A percentile compares a stretch with the other conserved stretches of the same genome.
Evolutionary conservation across 2,113 vertebrate species (phyloP).

Genomic region (Leucosticte australis): DNA sequence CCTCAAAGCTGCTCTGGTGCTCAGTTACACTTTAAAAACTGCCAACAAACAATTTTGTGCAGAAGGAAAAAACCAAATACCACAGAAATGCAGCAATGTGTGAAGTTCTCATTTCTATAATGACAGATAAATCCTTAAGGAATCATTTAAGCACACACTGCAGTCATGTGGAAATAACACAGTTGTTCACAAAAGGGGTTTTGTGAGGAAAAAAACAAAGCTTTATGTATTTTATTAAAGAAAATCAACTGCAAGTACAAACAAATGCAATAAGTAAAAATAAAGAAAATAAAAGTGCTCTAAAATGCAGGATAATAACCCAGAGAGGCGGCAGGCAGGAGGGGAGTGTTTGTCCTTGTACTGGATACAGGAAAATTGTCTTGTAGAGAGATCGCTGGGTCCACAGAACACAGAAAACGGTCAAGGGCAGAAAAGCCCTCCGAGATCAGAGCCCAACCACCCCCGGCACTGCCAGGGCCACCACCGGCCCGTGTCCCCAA

Average conservation of each 20-base stretch:
- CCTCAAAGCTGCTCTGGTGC: background rate
- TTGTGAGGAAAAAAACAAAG: background rate
- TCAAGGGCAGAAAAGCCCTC: background rate
- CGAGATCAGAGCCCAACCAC: background rate
- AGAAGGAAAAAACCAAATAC: background rate
- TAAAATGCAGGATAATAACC: background rate
- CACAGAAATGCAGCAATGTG: constrained; percentile 68
- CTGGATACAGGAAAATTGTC: background rate
- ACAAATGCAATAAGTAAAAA: background rate
- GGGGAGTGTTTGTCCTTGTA: background rate
- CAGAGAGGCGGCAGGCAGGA: background rate
- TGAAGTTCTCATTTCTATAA: constrained; percentile 37
- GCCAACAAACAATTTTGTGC: background rate
- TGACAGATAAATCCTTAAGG: background rate
- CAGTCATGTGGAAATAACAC: background rate
- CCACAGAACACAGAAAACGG: background rate
- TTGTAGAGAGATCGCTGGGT: background rate
- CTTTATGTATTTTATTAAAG: background rate
- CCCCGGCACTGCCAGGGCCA: background rate
- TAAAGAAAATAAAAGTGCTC: background rate
- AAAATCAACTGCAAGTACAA: background rate
- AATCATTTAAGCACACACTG: background rate
- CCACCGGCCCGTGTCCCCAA: background rate
- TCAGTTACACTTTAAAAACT: background rate
- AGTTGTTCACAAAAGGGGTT: background rate